phyloP scores from a whole-genome alignment of 2,888 invertebrate genomes.

The Drosophila longiperda region DNA sequence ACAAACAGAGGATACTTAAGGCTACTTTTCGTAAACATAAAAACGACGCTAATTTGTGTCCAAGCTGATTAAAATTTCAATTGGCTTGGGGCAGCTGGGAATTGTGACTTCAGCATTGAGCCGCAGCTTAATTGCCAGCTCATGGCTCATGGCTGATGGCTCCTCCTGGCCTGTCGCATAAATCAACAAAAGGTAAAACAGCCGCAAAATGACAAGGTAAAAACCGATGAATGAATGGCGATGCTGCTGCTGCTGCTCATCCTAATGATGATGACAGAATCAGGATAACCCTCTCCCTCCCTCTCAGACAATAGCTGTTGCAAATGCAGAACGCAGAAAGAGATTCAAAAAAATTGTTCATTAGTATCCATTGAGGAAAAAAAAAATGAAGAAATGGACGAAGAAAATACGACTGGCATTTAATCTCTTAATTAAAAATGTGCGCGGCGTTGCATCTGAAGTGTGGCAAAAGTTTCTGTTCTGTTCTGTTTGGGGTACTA shows the following conservation, averaged over 20 bases:
- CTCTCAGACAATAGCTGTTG: slow-evolving; percentile 60
- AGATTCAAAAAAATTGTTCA: slow-evolving; percentile 45
- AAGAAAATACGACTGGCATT: slow-evolving; percentile 52
- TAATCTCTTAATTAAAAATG: slow-evolving; percentile 79
- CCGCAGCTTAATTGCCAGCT: slow-evolving; percentile 69
- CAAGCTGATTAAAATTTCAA: slow-evolving; percentile 77
- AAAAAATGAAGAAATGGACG: no score
- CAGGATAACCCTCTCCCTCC: not conserved
- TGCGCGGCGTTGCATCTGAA: slow-evolving; percentile 56
- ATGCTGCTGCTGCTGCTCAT: slow-evolving; percentile 59
- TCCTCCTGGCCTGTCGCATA: slow-evolving; percentile 59
- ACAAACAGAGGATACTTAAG: slow-evolving; percentile 32
- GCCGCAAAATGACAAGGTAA: slow-evolving; percentile 62
- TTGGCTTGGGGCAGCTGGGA: slow-evolving; percentile 41
- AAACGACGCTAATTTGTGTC: slow-evolving; percentile 73
- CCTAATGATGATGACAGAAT: slow-evolving; percentile 68
- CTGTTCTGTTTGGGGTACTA: not conserved
- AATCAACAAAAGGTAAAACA: slow-evolving; percentile 68
- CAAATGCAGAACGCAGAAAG: slow-evolving; percentile 33
- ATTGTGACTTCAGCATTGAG: slow-evolving; percentile 36
- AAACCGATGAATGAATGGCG: slow-evolving; percentile 33
- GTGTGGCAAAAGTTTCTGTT: slow-evolving; percentile 41
- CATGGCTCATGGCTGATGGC: slow-evolving; percentile 61
- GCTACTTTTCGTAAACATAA: slow-evolving; percentile 53
- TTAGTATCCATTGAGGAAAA: slow-evolving; percentile 53